Base-by-base conservation (phyloP, 2,113 vertebrate species). In the Saiga tatarica region DNA sequence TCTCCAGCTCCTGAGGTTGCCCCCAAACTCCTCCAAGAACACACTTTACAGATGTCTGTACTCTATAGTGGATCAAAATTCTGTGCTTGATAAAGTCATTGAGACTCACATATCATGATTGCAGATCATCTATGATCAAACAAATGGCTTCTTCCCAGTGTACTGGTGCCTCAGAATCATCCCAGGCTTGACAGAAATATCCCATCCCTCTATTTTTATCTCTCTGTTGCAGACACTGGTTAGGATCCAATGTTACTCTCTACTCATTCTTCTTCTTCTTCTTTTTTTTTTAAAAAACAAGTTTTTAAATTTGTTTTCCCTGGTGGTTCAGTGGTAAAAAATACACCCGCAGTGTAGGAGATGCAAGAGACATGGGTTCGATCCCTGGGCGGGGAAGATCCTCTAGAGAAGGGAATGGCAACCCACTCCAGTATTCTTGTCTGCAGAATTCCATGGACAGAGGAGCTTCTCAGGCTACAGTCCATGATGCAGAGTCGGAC, bases 191-290 rank as follows among this genome's bases (percentile, higher is more conserved):
- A 55, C n/a, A 91, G 59, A 92, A 74, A 39, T 81, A 79, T 53
- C n/a, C 15, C 17, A 74, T 26, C 16, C 93, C n/a, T 85, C 74
- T 57, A 13, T 89, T 92, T 89, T 12, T 89, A 8, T 90, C 87
- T 89, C 62, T 96, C 47, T 92, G 5, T 59, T 87, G 45, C 25
- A 94, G 36, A 97, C 45, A 53, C 39, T 74, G 19, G 67, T 55
- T 19, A 76, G 64, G 16, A 87, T n/a, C 33, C 45, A 55, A 17
- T 52, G 53, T 74, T 76, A 74, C 39, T 62, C 45, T 91, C 23
- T 11, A 95, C 26, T 4, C 3, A 28, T 36, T 25, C 67, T 91
- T 93, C 83, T 86, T n/a, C 33, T 10, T 67, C 6, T 62, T 62
- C 0, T 33, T 62, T 71, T 36, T 57, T 57, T 57, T 23, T 8